Evolutionary conservation across 2,797 vertebrate species (phyloP), one percentile per base, ranked within the genome.

Genomic region (Siniperca obscura): DNA sequence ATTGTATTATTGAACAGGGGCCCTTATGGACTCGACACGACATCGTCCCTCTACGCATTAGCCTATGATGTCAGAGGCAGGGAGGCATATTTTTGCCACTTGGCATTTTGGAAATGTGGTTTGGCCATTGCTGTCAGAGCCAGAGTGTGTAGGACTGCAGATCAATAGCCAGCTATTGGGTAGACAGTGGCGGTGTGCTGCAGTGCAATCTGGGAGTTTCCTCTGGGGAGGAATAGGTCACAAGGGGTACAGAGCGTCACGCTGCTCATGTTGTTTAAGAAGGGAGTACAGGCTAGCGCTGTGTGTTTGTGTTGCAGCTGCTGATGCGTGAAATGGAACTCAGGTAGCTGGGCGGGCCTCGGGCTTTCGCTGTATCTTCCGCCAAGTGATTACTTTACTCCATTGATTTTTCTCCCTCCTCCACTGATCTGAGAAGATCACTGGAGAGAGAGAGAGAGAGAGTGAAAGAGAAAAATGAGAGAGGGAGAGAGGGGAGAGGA

Each of bases 321-420:
- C 92, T 92, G 93, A 95, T 94, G 95, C 95, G 89, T 96, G 95
- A 96, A 96, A 96, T 96, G 93, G 93, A 95, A 93, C 94, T 93
- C 94, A 95, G 95, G 94, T 96, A 95, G 92, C 91, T 81, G 85
- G 88, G 87, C 84, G 86, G 91, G 93, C 95, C 94, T 87, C 86
- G 25, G 94, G 94, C 93, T 90, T 93, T 91, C 89, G 87, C 87
- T 93, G 89, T 93, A 92, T 95, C 94, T 95, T 94, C 92, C 91
- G 92, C 92, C 91, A 91, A 95, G 93, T 94, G 94, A 96, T 95
- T 95, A 94, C 95, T 95, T 94, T 92, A 93, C 92, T 88, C 91
- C 93, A 96, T 95, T 94, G 95, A 96, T 95, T 95, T 94, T 92
- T 87, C 87, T 92, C 87, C 90, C 87, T 92, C 91, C 92, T 94